Evolutionary conservation across 2,797 vertebrate genomes (phyloP).

Genomic region (Eptatretus atami): DNA sequence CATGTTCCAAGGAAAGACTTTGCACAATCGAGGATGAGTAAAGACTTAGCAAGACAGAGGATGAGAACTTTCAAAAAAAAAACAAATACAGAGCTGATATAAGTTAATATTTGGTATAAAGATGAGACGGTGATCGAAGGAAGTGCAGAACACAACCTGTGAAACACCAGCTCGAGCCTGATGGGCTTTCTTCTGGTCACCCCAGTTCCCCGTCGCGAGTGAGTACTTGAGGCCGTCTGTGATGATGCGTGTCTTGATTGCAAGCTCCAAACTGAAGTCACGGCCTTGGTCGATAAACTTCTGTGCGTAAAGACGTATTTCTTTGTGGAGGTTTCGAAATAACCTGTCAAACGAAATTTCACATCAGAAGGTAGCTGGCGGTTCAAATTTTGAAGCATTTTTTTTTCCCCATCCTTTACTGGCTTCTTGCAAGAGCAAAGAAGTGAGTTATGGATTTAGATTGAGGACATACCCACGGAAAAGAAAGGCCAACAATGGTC

Average conservation of each 20-base stretch:
- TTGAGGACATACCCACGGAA: conserved; percentile 39
- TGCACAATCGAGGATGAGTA: too few relatives aligned
- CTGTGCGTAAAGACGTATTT: conserved; percentile 85
- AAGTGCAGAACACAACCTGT: conserved; percentile 21
- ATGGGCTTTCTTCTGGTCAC: conserved; percentile 93
- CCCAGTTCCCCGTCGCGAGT: conserved; percentile 88
- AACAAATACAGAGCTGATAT: too few relatives aligned
- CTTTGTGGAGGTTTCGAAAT: conserved; percentile 95
- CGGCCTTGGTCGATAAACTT: conserved; percentile 91
- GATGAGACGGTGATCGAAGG: too few relatives aligned
- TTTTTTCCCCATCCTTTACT: too few relatives aligned
- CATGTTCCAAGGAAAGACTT: too few relatives aligned
- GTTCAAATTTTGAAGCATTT: too few relatives aligned
- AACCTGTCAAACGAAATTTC: conserved; percentile 22
- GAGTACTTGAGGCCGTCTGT: conserved; percentile 91
- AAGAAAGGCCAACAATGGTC: conserved; percentile 62
- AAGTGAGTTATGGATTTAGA: too few relatives aligned
- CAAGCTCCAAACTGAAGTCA: conserved; percentile 84
- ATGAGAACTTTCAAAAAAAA: too few relatives aligned
- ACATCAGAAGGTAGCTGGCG: too few relatives aligned
- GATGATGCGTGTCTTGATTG: conserved; percentile 90
- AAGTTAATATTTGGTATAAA: too few relatives aligned
- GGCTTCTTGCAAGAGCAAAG: too few relatives aligned
- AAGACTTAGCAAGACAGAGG: too few relatives aligned
- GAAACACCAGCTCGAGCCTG: conserved; percentile 88